Evolutionary conservation across 2,888 invertebrate genomes (phyloP), one percentile per base, ranked within the genome.

Genomic region (Nomada goodeniana): DNA sequence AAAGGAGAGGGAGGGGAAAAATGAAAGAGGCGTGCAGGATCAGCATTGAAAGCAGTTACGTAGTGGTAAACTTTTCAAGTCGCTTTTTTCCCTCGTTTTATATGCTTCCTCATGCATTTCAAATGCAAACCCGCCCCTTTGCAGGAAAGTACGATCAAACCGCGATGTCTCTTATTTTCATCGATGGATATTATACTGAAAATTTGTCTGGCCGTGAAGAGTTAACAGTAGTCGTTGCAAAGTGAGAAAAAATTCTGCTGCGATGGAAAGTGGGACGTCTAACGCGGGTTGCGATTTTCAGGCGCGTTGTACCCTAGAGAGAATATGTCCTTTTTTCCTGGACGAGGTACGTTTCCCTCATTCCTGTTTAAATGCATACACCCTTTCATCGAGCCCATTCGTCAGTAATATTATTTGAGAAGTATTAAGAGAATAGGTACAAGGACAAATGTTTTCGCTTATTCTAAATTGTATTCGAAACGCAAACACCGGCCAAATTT

Each of bases 91-190:
- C 13, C 76, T 11, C 50, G 29, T 47, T 47, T 44, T 63, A 67
- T 63, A 64, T n/a, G 61, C 47, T 76, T 63, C 68, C 81, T 76
- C 76, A 76, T 76, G 76, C 73, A 82, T 82, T 78, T 75, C 65
- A 71, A 82, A 82, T 80, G 50, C 64, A 15, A 29, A 11, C 52
- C 7, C 36, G 15, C 15, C 60, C 23, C 23, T 15, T 11, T 0
- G 50, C 23, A 26, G 42, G 29, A 60, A 73, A 68, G 73, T 80
- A 80, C 75, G 68, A 65, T 67, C 59, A 70, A 52, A 65, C 63
- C 13, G 67, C 59, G 64, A 61, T 71, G 70, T 71, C 76, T 80
- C 70, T 80, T 76, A 71, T 82, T 71, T 76, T 36, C 65, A 55
- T 69, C 53, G 69, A n/a, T 47, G 64, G 52, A 23, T 50, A 52